Base-by-base conservation (phyloP, 2,113 vertebrate genomes). In the Clarias gariepinus region DNA sequence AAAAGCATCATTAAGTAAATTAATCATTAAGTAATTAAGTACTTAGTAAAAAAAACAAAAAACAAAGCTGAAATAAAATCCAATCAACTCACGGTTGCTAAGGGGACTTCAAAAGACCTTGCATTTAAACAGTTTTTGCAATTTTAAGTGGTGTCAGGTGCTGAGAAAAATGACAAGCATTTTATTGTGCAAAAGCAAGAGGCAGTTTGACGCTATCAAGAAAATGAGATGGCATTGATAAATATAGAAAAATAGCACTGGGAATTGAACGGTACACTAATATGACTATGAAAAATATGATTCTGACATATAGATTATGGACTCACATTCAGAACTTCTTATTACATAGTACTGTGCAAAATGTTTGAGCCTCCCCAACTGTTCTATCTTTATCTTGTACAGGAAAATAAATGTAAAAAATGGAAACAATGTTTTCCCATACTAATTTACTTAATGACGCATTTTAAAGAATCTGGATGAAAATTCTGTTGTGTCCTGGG, bases 161-260 rank as follows among this genome's bases (percentile, higher is more conserved):
- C 93, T 98, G 88, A 96, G 92, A 25, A 99, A 99, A 90, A 90
- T 98, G 93, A 97, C 98, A 0, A 96, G 96, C 33, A 94, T 99
- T 91, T 92, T 99, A 47, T 94, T 95, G 92, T 97, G 98, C 94
- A 95, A 92, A 96, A 97, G 98, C 96, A 71, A n/a, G 83, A 10
- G 23, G 57, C 12, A 7, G 10, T 21, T 47, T 36, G 25, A 73
- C 18, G 21, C 5, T 25, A n/a, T 77, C 5, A 28, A 10, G 4
- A 57, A 55, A 28, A 55, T 78, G 1, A 53, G 23, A 47, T 52
- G 28, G n/a, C 61, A 41, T 4, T 66, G 28, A 77, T 53, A 8
- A 47, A 36, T 47, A 12, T 4, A 15, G 21, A 15, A 53, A 15
- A n/a, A 9, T 74, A 73, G 8, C 36, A 47, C 11, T 74, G 36